Evolutionary conservation across 2,113 vertebrate species (phyloP).

Genomic region (Agelaius tricolor): DNA sequence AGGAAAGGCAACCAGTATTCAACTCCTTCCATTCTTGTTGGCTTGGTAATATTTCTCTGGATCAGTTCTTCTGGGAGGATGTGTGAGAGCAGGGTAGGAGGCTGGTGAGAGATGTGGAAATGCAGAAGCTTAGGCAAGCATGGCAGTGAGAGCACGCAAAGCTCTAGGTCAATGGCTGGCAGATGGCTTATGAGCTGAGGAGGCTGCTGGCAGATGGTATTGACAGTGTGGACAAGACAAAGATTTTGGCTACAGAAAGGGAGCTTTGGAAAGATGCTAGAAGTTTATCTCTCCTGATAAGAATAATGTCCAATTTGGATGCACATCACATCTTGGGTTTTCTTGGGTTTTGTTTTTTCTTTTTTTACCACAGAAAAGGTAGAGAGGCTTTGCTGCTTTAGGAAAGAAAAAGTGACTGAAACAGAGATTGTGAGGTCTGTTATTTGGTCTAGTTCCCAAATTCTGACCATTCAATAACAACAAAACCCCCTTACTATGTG

Average conservation of each 20-base stretch:
- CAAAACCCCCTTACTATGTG: constrained; percentile 46
- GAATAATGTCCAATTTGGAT: constrained; percentile 16
- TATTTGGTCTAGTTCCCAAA: constrained; percentile 49
- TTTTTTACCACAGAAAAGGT: constrained; percentile 18
- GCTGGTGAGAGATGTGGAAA: constrained; percentile 44
- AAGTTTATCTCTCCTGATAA: constrained; percentile 58
- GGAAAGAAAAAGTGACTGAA: constrained; percentile 23
- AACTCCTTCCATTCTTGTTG: constrained; percentile 28
- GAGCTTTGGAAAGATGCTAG: constrained; percentile 65
- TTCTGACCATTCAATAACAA: constrained; percentile 52
- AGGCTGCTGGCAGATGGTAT: constrained; percentile 76
- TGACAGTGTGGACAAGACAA: constrained; percentile 77
- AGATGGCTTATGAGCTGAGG: constrained; percentile 76
- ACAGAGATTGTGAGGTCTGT: constrained; percentile 26
- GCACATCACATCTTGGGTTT: constrained; percentile 27
- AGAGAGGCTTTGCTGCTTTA: background rate
- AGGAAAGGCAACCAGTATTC: constrained; percentile 1
- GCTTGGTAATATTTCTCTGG: constrained; percentile 29
- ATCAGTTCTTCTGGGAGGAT: constrained; percentile 37
- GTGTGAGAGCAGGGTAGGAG: constrained; percentile 58
- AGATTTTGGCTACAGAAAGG: constrained; percentile 66
- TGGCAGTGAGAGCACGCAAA: constrained; percentile 58
- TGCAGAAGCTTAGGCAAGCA: constrained; percentile 43
- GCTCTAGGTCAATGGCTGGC: constrained; percentile 75
- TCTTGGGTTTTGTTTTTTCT: background rate